Base-by-base conservation (phyloP, 1,140 invertebrate species). In the Drosophila virilis region DNA sequence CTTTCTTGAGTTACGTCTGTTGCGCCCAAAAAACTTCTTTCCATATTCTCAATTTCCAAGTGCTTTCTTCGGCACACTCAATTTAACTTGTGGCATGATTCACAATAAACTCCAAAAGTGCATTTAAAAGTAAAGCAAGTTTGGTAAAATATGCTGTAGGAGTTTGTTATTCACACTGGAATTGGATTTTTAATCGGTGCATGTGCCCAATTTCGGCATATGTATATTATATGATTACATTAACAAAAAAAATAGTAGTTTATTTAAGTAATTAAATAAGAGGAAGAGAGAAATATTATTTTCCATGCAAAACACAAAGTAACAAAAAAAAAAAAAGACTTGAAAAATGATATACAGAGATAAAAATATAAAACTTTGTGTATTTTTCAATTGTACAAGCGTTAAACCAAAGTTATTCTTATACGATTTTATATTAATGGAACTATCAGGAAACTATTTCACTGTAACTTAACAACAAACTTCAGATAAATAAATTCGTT, bases 1-100 rank as follows among this genome's bases (percentile, higher is more conserved):
- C 62, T 79, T 60, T 57, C 74, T 73, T 57, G 62, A 84, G 62
- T 79, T 69, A 82, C 60, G 71, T 64, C 66, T 74, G 65, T 57
- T 51, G 33, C 15, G 38, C 61, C 22, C 37, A 52, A 62, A 70
- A 60, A 68, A 7, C 32, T 57, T 55, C 42, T 42, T 59, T 35
- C 45, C 71, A 75, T 65, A 76, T 71, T 64, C 71, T 50, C 64
- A 46, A 66, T 51, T 52, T 45, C 38, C 66, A 57, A 42, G 59
- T 52, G 22, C 50, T 69, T 57, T 55, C 58, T 72, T 43, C 59
- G 22, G 66, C 79, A 79, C 77, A 77, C 84, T 64, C 76, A 79
- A 83, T 86, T 82, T 79, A 86, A 78, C 71, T 70, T 81, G 82
- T 59, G 52, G 80, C 78, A 72, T 74, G 70, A 84, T 51, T 76